Percentiles rank a stretch among this genome's conserved stretches.
Conservation (phyloP, 2,888 invertebrate genomes). For the Oxyteleia sp. region DNA sequence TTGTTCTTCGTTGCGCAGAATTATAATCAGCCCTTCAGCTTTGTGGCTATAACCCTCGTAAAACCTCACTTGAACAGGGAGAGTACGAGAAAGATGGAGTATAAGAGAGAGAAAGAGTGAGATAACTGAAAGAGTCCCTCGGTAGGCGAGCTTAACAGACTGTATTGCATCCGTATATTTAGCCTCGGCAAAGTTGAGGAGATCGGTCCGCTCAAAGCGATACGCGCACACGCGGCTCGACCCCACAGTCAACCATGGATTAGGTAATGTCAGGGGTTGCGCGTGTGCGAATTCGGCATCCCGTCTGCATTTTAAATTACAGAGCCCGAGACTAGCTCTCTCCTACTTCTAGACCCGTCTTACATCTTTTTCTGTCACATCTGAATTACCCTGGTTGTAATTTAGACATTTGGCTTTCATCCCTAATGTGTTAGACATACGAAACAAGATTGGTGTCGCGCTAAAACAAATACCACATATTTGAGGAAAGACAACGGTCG, state of each 20-base stretch:
- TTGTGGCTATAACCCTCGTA: no score
- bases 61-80: no score
- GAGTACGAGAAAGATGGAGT: no score
- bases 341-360: slow-evolving; percentile 22
- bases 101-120: no score
- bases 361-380: slow-evolving; percentile 57
- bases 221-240: slow-evolving; percentile 68
- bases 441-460: slow-evolving; percentile 55
- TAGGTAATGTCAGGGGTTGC: slow-evolving; percentile 76
- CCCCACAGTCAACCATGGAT: slow-evolving; percentile 76
- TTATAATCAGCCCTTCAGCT: no score
- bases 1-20: no score
- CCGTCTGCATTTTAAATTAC: slow-evolving; percentile 80
- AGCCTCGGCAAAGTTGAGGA: slow-evolving; percentile 73
- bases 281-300: slow-evolving; percentile 74
- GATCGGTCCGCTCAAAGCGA: slow-evolving; percentile 78
- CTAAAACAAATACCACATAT: slow-evolving; percentile 38
- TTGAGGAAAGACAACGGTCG: background rate
- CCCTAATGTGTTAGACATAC: slow-evolving; percentile 64
- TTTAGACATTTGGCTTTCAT: slow-evolving; percentile 56
- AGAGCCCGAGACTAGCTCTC: slow-evolving; percentile 55
- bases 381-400: slow-evolving; percentile 58
- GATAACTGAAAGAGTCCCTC: no score
- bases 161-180: slow-evolving; percentile 71
- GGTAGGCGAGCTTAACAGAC: no score